Conservation (phyloP, 2,888 invertebrate genomes). For the Hyles lineata region DNA sequence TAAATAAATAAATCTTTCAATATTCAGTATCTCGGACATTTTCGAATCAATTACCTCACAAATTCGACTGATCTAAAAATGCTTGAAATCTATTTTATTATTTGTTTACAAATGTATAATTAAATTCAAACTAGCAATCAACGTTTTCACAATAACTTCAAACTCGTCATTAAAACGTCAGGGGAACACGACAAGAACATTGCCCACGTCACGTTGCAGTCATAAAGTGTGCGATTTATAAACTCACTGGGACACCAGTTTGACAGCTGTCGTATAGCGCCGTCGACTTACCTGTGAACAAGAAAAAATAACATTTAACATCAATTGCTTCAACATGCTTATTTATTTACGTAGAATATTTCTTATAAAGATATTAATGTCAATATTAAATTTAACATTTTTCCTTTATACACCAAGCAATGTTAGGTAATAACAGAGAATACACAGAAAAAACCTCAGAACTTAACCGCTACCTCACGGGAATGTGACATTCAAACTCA, state of each 20-base stretch:
- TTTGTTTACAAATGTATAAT: not conserved
- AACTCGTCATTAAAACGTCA: not conserved
- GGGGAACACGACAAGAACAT: not conserved
- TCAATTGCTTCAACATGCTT: not conserved
- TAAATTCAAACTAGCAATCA: not conserved
- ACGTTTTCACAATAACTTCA: not conserved
- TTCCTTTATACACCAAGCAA: too few relatives aligned
- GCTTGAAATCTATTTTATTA: too few relatives aligned
- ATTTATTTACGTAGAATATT: too few relatives aligned
- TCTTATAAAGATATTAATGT: too few relatives aligned
- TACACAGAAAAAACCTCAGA: too few relatives aligned
- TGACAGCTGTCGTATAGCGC: constrained; percentile 55
- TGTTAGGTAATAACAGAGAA: too few relatives aligned
- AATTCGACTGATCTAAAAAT: too few relatives aligned
- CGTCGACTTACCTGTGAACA: constrained; percentile 67
- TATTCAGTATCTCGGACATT: too few relatives aligned
- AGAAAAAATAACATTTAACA: constrained; percentile 44
- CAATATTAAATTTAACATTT: too few relatives aligned
- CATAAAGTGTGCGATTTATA: constrained; percentile 23
- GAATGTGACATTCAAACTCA: not conserved
- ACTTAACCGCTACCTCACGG: too few relatives aligned
- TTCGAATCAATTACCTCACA: too few relatives aligned
- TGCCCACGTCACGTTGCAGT: constrained; percentile 5
- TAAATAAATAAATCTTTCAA: too few relatives aligned
- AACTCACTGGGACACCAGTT: constrained; percentile 44